Percentiles rank a stretch among this genome's conserved stretches.
phyloP scores from a whole-genome alignment of 2,888 invertebrate genomes.

The Spisula solida region DNA sequence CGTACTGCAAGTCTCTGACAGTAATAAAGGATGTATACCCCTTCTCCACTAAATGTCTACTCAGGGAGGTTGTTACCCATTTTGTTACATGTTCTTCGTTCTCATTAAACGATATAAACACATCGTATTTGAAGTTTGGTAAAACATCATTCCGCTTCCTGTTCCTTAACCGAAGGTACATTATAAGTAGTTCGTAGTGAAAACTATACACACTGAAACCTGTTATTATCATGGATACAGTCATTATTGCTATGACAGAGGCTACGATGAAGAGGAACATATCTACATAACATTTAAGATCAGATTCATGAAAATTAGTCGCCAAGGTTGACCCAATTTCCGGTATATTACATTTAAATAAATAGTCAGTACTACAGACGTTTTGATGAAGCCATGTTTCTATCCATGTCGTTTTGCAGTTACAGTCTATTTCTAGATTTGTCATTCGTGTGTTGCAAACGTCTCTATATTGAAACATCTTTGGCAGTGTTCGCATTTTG shows the following conservation, averaged over 20 bases:
- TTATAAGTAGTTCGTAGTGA: conserved; percentile 47
- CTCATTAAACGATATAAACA: conserved; percentile 58
- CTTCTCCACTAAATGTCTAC: conserved; percentile 9
- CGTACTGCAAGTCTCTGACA: conserved; percentile 44
- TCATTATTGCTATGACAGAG: background rate
- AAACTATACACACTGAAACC: conserved; percentile 15
- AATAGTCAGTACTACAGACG: conserved; percentile 18
- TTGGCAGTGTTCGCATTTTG: conserved; percentile 41
- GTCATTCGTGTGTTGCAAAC: conserved; percentile 38
- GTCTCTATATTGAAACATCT: conserved; percentile 47
- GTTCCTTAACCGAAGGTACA: conserved; percentile 25
- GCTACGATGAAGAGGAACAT: background rate
- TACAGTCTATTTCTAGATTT: conserved; percentile 40
- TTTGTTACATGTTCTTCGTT: conserved; percentile 34
- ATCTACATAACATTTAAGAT: conserved; percentile 22
- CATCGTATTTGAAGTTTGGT: conserved; percentile 46
- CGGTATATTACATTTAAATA: conserved; percentile 48
- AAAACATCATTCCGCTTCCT: background rate
- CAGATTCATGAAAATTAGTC: background rate
- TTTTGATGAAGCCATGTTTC: conserved; percentile 41
- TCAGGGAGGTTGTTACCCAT: conserved; percentile 52
- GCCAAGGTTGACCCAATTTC: conserved; percentile 30
- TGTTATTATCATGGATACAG: conserved; percentile 28
- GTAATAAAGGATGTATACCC: conserved; percentile 52
- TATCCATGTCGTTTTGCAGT: conserved; percentile 49